Base-by-base conservation (phyloP, 2,888 invertebrate genomes). In the Phlogophora meticulosa region DNA sequence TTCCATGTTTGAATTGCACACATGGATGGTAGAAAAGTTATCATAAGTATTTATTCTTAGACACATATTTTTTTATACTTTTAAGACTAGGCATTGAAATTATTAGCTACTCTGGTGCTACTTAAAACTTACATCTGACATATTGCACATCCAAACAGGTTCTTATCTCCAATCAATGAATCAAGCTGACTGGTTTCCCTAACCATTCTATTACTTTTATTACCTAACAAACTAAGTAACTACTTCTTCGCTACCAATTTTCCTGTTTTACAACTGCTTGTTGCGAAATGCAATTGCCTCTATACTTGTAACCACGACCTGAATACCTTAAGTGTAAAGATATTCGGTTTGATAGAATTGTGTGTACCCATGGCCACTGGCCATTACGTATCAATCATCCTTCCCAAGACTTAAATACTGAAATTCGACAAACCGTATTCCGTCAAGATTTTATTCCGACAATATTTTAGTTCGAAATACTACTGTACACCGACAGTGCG, bases 241-340 rank as follows among this genome's bases (percentile, higher is more conserved):
- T 17, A 58, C 43, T 45, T 36, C n/a, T 52, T 74, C 20, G 45
- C 22, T 49, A 57, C 59, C 42, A 68, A 63, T 79, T 75, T 76
- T 75, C 76, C 76, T 79, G 80, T 64, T 79, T n/a, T 32, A 73
- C 57, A 53, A 63, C 60, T 38, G 40, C n/a, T 48, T 9, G 42
- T 76, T 76, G 24, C 63, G 49, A 60, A 76, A 76, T 67, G 32
- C 38, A 24, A 52, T 42, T 72, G 61, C 28, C 40, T 70, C 22
- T 22, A 17, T 49, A 55, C 53, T 58, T 61, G 66, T 65, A 43
- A 49, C 49, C 49, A 42, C 57, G 76, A 43, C 76, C 76, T 79
- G 49, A 75, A 79, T 76, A 68, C 24, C 38, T 62, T 56, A 11
- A 17, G 34, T 61, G 49, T 24, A 53, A 63, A 65, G 10, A 11